These are phyloP conservation scores for Philopedon plagiatum DNA, from an alignment of 2,888 invertebrate genomes.

Conservation along the genomic window DNA sequence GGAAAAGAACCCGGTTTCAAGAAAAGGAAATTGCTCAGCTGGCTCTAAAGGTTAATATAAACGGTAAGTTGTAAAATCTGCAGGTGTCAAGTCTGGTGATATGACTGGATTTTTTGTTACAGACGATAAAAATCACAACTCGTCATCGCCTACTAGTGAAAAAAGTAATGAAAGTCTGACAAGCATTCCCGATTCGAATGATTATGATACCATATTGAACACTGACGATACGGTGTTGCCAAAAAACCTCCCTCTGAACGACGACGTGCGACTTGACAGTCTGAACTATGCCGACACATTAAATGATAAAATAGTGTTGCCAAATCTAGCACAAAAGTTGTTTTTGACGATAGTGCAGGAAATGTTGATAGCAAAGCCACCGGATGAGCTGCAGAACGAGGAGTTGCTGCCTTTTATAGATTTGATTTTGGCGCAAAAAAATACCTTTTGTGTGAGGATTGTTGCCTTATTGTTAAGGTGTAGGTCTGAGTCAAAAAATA, in stretches of 20 bases:
- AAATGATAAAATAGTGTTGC: conserved; percentile 69
- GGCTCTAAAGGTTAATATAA: conserved; percentile 75
- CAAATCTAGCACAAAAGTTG: conserved; percentile 83
- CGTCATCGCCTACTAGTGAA: background rate
- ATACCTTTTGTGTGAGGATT: conserved; percentile 84
- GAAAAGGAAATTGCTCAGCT: conserved; percentile 87
- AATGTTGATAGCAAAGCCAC: conserved; percentile 81
- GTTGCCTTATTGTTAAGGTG: conserved; percentile 79
- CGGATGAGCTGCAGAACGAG: conserved; percentile 85
- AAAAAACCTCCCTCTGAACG: conserved; percentile 81
- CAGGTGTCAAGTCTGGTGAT: background rate
- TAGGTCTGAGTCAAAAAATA: conserved; percentile 81
- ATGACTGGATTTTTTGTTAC: background rate
- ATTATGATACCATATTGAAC: conserved; percentile 54
- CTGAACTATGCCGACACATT: conserved; percentile 76
- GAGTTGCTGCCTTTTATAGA: conserved; percentile 86
- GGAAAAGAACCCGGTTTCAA: conserved; percentile 93
- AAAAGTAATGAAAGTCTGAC: conserved; percentile 6
- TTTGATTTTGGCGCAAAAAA: conserved; percentile 75
- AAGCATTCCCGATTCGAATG: conserved; percentile 1
- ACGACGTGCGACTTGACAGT: conserved; percentile 88
- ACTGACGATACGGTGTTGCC: conserved; percentile 73
- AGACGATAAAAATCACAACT: conserved; percentile 28
- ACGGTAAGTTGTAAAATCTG: conserved; percentile 20
- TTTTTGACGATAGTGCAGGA: conserved; percentile 83